These are phyloP conservation scores for Drosophila formosana DNA, from an alignment of 2,888 invertebrate species.

Conservation along the genomic window DNA sequence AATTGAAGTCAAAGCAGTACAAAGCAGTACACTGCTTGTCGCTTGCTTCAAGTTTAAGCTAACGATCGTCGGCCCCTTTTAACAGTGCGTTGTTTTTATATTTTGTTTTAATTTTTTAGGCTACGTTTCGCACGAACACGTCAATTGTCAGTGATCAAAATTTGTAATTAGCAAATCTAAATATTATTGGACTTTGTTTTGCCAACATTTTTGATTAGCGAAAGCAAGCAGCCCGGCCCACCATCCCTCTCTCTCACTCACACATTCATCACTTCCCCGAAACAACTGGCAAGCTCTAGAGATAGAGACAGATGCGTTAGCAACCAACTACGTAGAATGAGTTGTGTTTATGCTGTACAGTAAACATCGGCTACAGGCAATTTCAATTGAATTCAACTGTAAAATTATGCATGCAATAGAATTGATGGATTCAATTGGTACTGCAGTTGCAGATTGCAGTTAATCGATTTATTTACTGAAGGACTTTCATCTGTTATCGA, in stretches of 20 bases:
- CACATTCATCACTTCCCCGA: constrained; percentile 23
- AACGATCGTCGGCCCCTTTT: background rate
- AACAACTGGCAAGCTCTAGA: constrained; percentile 5
- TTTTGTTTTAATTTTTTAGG: background rate
- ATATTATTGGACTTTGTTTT: constrained; percentile 26
- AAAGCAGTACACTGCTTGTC: background rate
- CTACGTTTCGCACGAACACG: constrained; percentile 8
- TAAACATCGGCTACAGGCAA: background rate
- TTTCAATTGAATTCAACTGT: background rate
- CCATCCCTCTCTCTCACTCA: constrained; percentile 9
- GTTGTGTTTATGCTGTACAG: constrained; percentile 10
- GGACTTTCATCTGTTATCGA: background rate
- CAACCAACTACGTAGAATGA: constrained; percentile 9
- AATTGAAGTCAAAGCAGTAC: background rate
- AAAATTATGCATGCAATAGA: no score
- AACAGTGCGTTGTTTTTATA: no score
- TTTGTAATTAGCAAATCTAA: constrained; percentile 27
- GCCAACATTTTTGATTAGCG: constrained; percentile 34
- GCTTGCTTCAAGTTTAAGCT: background rate
- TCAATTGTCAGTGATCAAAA: constrained; percentile 6
- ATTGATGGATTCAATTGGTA: no score
- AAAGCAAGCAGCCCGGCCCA: background rate
- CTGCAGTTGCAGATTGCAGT: no score
- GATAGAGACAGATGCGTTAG: background rate
- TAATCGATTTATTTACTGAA: no score